These are phyloP conservation scores for Muschampia plurimacula DNA, from an alignment of 2,888 invertebrate species.

Conservation along the genomic window DNA sequence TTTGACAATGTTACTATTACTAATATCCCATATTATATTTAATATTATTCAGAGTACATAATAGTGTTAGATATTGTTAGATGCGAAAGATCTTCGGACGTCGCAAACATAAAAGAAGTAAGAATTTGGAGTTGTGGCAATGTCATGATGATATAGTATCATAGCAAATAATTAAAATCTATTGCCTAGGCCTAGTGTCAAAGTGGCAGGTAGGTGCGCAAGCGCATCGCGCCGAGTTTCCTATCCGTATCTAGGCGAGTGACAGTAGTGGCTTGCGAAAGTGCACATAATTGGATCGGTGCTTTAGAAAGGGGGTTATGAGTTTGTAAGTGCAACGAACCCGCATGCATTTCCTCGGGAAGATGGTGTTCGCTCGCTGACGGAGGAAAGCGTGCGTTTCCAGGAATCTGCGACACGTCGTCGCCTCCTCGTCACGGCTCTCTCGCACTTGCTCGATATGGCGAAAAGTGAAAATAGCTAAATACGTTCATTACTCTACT, in stretches of 20 bases:
- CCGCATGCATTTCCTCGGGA: constrained; percentile 81
- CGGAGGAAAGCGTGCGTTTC: constrained; percentile 79
- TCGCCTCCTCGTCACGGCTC: constrained; percentile 58
- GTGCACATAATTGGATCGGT: constrained; percentile 86
- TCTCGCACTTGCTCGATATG: constrained; percentile 62
- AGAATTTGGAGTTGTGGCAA: not conserved
- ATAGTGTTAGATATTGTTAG: too few relatives aligned
- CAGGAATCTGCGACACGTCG: constrained; percentile 69
- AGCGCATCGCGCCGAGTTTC: constrained; percentile 76
- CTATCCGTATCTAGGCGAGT: constrained; percentile 85
- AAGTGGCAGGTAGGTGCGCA: constrained; percentile 69
- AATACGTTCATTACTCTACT: constrained; percentile 38
- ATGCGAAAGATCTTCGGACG: too few relatives aligned
- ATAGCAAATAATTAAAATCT: constrained; percentile 19
- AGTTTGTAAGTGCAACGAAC: constrained; percentile 86
- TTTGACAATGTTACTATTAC: too few relatives aligned
- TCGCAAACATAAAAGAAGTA: too few relatives aligned
- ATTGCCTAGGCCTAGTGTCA: constrained; percentile 32
- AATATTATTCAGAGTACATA: too few relatives aligned
- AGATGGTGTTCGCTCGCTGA: constrained; percentile 71
- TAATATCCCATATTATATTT: too few relatives aligned
- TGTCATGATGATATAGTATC: not conserved
- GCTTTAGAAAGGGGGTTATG: constrained; percentile 86
- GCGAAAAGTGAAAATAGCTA: constrained; percentile 76
- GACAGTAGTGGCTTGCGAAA: constrained; percentile 85